These are phyloP conservation scores for Drosophila sp. DNA, from an alignment of 1,140 invertebrate species.

Conservation along the genomic window DNA sequence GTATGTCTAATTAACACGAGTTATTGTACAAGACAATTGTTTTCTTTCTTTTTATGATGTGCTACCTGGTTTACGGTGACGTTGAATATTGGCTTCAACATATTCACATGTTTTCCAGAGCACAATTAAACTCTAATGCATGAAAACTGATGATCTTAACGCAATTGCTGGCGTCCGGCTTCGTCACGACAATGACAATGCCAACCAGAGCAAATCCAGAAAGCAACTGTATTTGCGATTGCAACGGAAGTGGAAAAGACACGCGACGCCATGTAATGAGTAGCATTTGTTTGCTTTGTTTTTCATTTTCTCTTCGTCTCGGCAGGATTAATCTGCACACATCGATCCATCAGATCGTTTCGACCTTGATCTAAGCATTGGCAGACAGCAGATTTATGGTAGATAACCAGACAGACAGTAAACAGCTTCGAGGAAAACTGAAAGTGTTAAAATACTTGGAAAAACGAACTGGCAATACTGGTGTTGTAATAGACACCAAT, in stretches of 20 bases:
- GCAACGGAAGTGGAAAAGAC: constrained; percentile 11
- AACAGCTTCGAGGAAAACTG: neutral
- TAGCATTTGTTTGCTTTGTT: neutral
- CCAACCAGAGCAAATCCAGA: constrained; percentile 72
- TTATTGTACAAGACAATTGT: constrained; percentile 7
- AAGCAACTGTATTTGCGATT: constrained; percentile 20
- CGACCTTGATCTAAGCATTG: constrained; percentile 2
- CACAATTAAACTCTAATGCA: constrained; percentile 41
- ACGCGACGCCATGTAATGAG: constrained; percentile 39
- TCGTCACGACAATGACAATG: constrained; percentile 66
- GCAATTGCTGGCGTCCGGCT: constrained; percentile 58
- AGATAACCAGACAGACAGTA: neutral
- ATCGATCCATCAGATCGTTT: neutral
- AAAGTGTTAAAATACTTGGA: constrained; percentile 7
- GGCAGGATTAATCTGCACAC: neutral
- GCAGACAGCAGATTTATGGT: neutral
- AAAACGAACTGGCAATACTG: neutral
- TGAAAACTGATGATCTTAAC: constrained; percentile 57
- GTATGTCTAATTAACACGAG: constrained; percentile 9
- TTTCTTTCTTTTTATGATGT: constrained; percentile 25
- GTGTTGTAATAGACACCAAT: constrained; percentile 67
- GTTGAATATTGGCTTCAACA: constrained; percentile 40
- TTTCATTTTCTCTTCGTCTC: neutral
- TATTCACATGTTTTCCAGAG: constrained; percentile 32
- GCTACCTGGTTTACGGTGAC: constrained; percentile 35